A percentile compares a stretch with the other conserved stretches of the same genome.
phyloP scores from a whole-genome alignment of 2,113 vertebrate genomes.

The Protobothrops flavoviridis region DNA sequence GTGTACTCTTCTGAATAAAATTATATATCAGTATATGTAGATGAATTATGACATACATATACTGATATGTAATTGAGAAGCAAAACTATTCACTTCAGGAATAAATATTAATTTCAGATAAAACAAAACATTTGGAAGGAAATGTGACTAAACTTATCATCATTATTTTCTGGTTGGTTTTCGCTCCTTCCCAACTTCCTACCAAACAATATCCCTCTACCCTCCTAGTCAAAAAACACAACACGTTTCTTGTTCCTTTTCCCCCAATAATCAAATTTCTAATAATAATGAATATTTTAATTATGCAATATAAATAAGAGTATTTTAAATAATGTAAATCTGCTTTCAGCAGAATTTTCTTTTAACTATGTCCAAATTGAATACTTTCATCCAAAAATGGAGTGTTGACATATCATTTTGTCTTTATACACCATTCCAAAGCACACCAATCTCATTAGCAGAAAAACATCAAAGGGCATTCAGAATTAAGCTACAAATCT shows the following conservation, averaged over 20 bases:
- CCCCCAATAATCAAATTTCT: not conserved
- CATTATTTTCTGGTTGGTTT: not conserved
- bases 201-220: not conserved
- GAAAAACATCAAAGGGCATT: not conserved
- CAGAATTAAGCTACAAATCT: not conserved
- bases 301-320: not conserved
- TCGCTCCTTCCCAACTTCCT: not conserved
- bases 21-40: not conserved
- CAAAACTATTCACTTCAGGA: not conserved
- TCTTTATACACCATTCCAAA: not conserved
- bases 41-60: not conserved
- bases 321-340: not conserved
- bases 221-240: not conserved
- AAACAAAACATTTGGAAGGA: not conserved
- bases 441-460: not conserved
- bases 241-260: not conserved
- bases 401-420: not conserved
- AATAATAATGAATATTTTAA: not conserved
- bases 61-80: not conserved
- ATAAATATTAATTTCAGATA: not conserved
- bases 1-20: not conserved
- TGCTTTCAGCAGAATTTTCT: not conserved
- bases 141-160: not conserved
- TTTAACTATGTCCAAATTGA: not conserved
- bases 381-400: not conserved